Percentiles rank a stretch among this genome's conserved stretches.
phyloP scores from a whole-genome alignment of 1,140 invertebrate genomes.

The Whitmania pigra region DNA sequence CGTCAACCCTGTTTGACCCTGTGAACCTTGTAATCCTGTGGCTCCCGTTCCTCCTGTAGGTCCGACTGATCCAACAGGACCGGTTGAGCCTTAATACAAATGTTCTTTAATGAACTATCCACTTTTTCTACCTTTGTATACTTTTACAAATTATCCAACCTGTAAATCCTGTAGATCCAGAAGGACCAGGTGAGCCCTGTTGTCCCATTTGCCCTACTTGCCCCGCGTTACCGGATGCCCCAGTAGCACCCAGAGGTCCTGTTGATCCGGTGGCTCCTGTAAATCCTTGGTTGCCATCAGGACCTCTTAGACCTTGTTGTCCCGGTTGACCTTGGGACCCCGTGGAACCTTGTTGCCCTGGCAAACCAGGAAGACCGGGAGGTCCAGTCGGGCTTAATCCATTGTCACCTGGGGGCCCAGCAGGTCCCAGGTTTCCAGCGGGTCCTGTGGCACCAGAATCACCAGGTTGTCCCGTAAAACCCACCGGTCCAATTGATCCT shows the following conservation, averaged over 20 bases:
- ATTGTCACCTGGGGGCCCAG: constrained; percentile 39
- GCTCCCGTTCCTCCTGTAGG: constrained; percentile 29
- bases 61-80: neutral
- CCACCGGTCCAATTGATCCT: constrained; percentile 32
- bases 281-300: constrained; percentile 20
- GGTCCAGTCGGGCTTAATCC: constrained; percentile 32
- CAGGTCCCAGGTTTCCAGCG: constrained; percentile 15
- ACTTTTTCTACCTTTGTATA: no score
- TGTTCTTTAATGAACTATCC: no score
- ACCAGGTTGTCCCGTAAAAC: constrained; percentile 28
- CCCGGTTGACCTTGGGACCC: constrained; percentile 9
- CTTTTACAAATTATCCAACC: constrained; percentile 4
- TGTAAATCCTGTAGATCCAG: constrained; percentile 18
- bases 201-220: constrained; percentile 30
- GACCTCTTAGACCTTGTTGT: constrained; percentile 19
- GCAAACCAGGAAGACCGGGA: constrained; percentile 22
- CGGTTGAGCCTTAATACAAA: neutral
- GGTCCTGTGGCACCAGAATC: constrained; percentile 30
- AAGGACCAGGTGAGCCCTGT: constrained; percentile 20
- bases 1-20: neutral
- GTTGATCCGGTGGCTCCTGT: constrained; percentile 12
- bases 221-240: constrained; percentile 29
- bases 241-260: constrained; percentile 26
- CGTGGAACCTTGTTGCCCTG: constrained; percentile 21
- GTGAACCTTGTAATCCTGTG: constrained; percentile 26